phyloP scores from a whole-genome alignment of 2,113 vertebrate genomes.

The Misgurnus mizolepis region DNA sequence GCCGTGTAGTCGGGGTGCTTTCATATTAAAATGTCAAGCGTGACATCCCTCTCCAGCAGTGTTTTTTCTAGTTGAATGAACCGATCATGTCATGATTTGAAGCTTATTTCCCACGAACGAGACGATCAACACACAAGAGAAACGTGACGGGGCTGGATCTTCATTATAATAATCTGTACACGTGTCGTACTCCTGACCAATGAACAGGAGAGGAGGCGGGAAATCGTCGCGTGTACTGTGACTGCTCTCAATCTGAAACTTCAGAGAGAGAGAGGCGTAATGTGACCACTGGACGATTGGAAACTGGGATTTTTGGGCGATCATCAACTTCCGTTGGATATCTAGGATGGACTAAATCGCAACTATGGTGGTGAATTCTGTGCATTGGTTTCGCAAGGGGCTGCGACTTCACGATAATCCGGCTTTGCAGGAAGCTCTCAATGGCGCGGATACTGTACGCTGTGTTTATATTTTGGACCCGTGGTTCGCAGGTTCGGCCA shows the following conservation, averaged over 20 bases:
- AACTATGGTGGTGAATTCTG: slow-evolving; percentile 78
- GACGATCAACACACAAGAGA: not conserved
- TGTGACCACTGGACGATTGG: not conserved
- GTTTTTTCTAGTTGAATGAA: not conserved
- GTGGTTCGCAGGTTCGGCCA: slow-evolving; percentile 93
- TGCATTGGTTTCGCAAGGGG: slow-evolving; percentile 95
- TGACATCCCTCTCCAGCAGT: not conserved
- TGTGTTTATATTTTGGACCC: slow-evolving; percentile 96
- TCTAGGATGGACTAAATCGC: slow-evolving; percentile 45
- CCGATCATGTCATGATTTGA: slow-evolving; percentile 5
- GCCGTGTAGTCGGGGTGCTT: too few species aligned
- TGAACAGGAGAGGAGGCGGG: slow-evolving; percentile 11
- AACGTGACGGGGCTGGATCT: slow-evolving; percentile 61
- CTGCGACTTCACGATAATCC: slow-evolving; percentile 92
- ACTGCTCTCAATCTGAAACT: slow-evolving; percentile 30
- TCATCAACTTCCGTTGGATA: not conserved
- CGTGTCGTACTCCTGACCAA: slow-evolving; percentile 50
- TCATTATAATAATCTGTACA: slow-evolving; percentile 46
- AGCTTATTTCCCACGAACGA: not conserved
- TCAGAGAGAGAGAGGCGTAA: not conserved
- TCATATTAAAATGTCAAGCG: too few species aligned
- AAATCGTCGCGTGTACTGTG: slow-evolving; percentile 3
- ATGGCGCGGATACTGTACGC: slow-evolving; percentile 82
- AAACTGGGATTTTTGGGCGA: not conserved
- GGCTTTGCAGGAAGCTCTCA: slow-evolving; percentile 86